Conservation (phyloP, 2,888 invertebrate species). For the Drosophila subsilvestris region DNA sequence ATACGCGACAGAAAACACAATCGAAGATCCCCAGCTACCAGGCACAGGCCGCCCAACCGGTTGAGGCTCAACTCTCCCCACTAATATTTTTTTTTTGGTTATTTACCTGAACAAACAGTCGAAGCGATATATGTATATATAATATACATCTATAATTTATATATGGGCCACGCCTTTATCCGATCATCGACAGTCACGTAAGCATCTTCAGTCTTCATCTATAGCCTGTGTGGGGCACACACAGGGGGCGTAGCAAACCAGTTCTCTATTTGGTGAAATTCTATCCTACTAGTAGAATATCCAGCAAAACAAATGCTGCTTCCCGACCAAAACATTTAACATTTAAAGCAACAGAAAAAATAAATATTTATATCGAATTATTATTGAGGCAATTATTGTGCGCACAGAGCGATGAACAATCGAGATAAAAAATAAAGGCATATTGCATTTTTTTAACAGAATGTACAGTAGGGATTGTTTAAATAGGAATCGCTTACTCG, state of each 20-base stretch:
- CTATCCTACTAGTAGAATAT: constrained; percentile 25
- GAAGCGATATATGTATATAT: constrained; percentile 13
- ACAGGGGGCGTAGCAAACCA: constrained; percentile 41
- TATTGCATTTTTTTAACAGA: not conserved
- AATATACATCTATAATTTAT: constrained; percentile 43
- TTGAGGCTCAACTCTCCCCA: not conserved
- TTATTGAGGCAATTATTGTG: constrained; percentile 57
- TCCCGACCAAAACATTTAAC: constrained; percentile 61
- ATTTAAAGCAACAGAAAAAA: constrained; percentile 49
- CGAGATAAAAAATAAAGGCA: constrained; percentile 39
- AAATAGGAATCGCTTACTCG: not conserved
- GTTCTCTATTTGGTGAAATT: constrained; percentile 71
- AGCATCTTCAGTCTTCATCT: constrained; percentile 60
- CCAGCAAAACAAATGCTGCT: constrained; percentile 35
- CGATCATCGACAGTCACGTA: constrained; percentile 62
- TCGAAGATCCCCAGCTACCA: constrained; percentile 7
- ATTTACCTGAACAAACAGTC: constrained; percentile 29
- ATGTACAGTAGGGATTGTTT: constrained; percentile 8
- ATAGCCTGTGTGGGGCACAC: not conserved
- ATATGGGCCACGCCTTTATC: constrained; percentile 57
- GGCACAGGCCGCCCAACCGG: constrained; percentile 9
- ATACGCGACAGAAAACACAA: constrained; percentile 48
- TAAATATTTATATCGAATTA: constrained; percentile 37
- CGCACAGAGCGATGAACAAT: constrained; percentile 52
- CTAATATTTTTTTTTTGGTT: constrained; percentile 47